A percentile compares a stretch with the other conserved stretches of the same genome.
Evolutionary conservation across 2,888 invertebrate genomes (phyloP).

Genomic region (Odontomyia ornata): DNA sequence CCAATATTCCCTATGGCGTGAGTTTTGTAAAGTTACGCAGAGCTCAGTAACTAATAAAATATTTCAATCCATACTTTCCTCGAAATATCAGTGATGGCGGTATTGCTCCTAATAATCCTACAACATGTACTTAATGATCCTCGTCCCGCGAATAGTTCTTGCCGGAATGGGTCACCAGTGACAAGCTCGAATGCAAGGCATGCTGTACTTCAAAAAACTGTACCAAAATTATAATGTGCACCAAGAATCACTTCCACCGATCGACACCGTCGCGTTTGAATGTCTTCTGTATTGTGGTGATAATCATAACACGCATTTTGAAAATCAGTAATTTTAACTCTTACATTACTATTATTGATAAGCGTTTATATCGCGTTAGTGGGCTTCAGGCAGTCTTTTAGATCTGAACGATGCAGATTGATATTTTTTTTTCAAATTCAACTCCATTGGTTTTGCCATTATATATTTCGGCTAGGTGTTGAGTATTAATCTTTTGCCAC

Average conservation of each 20-base stretch:
- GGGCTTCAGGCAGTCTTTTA: slow-evolving; percentile 45
- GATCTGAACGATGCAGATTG: too few species aligned
- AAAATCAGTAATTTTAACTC: slow-evolving; percentile 84
- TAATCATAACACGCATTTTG: slow-evolving; percentile 86
- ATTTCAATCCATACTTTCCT: slow-evolving; percentile 78
- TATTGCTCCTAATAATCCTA: slow-evolving; percentile 82
- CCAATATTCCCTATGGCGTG: slow-evolving; percentile 81
- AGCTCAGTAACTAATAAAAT: slow-evolving; percentile 76
- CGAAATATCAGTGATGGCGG: slow-evolving; percentile 77
- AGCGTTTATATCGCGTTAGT: slow-evolving; percentile 63
- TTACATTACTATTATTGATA: slow-evolving; percentile 67
- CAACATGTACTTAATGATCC: slow-evolving; percentile 85
- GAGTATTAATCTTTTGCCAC: too few species aligned
- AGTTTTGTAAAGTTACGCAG: slow-evolving; percentile 78
- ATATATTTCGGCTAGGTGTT: too few species aligned
- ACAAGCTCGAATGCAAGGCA: slow-evolving; percentile 88
- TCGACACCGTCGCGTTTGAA: slow-evolving; percentile 85
- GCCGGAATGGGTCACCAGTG: slow-evolving; percentile 82
- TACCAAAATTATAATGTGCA: slow-evolving; percentile 79
- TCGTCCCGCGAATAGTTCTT: slow-evolving; percentile 80
- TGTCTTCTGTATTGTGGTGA: slow-evolving; percentile 84
- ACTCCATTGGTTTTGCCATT: too few species aligned
- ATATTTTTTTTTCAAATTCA: too few species aligned
- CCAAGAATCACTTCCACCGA: slow-evolving; percentile 82
- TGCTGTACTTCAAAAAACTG: slow-evolving; percentile 88